These are phyloP conservation scores for Drosophila ogumai DNA, from an alignment of 1,140 invertebrate species.

Conservation along the genomic window DNA sequence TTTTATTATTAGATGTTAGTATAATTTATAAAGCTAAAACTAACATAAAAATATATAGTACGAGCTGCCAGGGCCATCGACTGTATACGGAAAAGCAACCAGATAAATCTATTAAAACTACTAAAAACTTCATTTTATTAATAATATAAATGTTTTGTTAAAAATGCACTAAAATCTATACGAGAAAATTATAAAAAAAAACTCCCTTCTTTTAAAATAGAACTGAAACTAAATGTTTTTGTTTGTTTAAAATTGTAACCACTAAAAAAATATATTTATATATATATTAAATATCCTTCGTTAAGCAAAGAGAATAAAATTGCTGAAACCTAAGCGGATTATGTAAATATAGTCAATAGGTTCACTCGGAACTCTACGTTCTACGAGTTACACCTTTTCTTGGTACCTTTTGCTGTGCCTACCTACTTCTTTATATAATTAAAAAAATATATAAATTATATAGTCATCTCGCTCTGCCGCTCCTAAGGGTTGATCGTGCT, in stretches of 20 bases:
- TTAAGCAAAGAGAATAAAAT: background rate
- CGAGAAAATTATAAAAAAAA: too few species aligned
- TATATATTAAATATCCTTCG: background rate
- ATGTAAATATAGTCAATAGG: conserved; percentile 31
- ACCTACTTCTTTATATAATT: background rate
- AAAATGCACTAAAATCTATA: too few species aligned
- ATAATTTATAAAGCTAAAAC: too few species aligned
- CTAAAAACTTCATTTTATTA: too few species aligned
- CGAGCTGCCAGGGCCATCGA: too few species aligned
- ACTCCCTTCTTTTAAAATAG: background rate
- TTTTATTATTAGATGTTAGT: too few species aligned
- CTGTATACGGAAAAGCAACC: too few species aligned
- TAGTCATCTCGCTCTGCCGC: conserved; percentile 24
- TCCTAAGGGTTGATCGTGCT: conserved; percentile 52
- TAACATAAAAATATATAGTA: too few species aligned
- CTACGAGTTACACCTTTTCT: conserved; percentile 19
- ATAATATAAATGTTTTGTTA: too few species aligned
- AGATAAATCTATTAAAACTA: too few species aligned
- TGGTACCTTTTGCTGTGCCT: background rate
- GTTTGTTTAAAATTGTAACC: background rate
- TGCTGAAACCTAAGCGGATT: conserved; percentile 33
- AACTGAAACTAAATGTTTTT: background rate
- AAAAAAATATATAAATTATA: background rate
- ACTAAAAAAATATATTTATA: background rate
- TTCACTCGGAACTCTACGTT: background rate